A percentile compares a stretch with the other conserved stretches of the same genome.
Conservation (phyloP, 2,113 vertebrate genomes). For the Carettochelys insculpta region DNA sequence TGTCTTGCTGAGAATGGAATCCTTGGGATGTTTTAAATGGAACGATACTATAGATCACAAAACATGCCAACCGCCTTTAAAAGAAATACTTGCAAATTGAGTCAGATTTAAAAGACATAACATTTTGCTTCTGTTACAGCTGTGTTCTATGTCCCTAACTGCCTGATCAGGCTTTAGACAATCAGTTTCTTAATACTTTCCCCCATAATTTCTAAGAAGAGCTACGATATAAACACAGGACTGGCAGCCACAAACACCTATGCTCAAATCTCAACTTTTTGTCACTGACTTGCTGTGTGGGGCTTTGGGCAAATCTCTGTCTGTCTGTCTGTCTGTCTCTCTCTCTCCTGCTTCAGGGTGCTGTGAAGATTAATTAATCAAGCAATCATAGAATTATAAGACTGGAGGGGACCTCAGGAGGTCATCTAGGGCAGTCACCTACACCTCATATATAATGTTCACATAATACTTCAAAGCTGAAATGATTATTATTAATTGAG, state of each 20-base stretch:
- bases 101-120: conserved; percentile 39
- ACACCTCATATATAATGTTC: not conserved
- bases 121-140: not conserved
- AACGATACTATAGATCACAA: conserved; percentile 9
- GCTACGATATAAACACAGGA: not conserved
- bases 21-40: not conserved
- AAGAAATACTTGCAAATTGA: not conserved
- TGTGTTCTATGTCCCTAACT: conserved; percentile 10
- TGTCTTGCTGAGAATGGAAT: conserved; percentile 17
- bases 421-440: not conserved
- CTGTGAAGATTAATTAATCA: not conserved
- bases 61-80: conserved; percentile 10
- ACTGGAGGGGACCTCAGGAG: too few relatives aligned
- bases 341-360: not conserved
- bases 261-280: not conserved
- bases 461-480: not conserved
- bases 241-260: not conserved
- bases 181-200: not conserved
- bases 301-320: not conserved
- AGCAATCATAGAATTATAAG: too few relatives aligned
- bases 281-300: not conserved
- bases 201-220: not conserved
- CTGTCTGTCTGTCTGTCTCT: fast-evolving
- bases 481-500: not conserved
- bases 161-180: not conserved